Percentiles rank a stretch among this genome's conserved stretches.
Evolutionary conservation across 2,797 vertebrate genomes (phyloP).

Genomic region (Mustela erminea): DNA sequence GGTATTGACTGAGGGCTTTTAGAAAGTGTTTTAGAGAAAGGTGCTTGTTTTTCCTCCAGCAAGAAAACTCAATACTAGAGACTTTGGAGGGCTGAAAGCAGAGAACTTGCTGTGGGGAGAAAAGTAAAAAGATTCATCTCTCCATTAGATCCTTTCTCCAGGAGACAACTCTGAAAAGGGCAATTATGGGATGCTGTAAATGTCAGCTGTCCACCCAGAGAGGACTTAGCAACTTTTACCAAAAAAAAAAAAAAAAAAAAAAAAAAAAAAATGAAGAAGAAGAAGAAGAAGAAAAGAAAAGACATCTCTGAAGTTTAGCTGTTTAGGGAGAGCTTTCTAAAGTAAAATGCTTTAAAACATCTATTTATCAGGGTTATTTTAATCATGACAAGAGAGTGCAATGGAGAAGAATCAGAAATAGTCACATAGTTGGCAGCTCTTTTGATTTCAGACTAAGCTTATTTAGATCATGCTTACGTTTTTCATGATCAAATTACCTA

Average conservation of each 20-base stretch:
- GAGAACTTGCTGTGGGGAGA: slow-evolving; percentile 61
- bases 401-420: slow-evolving; percentile 23
- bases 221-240: background rate
- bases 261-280: background rate
- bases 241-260: background rate
- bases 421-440: slow-evolving; percentile 65
- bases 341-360: slow-evolving; percentile 40
- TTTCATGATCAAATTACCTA: slow-evolving; percentile 63
- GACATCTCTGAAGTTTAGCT: background rate
- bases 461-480: slow-evolving; percentile 51
- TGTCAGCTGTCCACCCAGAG: background rate
- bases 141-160: slow-evolving; percentile 53
- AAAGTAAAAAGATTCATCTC: slow-evolving; percentile 37
- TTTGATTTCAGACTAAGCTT: slow-evolving; percentile 50
- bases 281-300: background rate
- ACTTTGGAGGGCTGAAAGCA: slow-evolving; percentile 34
- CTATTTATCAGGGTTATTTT: slow-evolving; percentile 44
- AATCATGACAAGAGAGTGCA: background rate
- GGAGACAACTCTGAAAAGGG: background rate
- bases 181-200: background rate
- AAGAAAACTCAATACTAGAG: slow-evolving; percentile 69
- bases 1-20: slow-evolving; percentile 77
- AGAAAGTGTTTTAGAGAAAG: slow-evolving; percentile 55
- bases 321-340: background rate
- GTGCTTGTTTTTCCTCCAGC: slow-evolving; percentile 39